phyloP scores from a whole-genome alignment of 1,140 invertebrate species.

The Heliconius nattereri region DNA sequence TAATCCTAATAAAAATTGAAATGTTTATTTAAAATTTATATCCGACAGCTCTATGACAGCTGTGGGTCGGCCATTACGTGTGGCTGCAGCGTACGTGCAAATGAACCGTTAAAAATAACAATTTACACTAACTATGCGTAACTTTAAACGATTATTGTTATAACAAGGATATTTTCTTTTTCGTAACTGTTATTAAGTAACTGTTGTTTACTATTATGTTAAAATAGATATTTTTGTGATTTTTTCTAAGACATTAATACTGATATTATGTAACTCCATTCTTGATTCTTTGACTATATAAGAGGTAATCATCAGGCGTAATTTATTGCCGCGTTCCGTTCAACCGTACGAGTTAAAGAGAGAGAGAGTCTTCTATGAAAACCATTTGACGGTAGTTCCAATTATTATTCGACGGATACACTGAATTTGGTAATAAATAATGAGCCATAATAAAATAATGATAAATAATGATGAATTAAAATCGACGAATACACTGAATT shows the following conservation, averaged over 20 bases:
- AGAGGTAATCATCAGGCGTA: background rate
- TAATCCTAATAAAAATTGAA: conserved; percentile 64
- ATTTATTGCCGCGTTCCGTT: background rate
- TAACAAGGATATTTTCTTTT: conserved; percentile 13
- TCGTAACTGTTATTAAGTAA: background rate
- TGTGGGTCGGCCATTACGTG: conserved; percentile 65
- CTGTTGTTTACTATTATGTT: background rate
- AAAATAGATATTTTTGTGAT: background rate
- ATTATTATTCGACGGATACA: conserved; percentile 26
- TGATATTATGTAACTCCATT: background rate
- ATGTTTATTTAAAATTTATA: conserved; percentile 78
- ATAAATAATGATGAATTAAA: no score
- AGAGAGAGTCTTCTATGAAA: background rate
- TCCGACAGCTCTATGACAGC: conserved; percentile 71
- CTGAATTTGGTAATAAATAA: conserved; percentile 44
- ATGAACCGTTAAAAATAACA: conserved; percentile 76
- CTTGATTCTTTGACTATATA: background rate
- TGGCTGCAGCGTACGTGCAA: conserved; percentile 58
- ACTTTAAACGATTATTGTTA: conserved; percentile 10
- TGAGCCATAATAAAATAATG: no score
- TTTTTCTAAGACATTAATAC: background rate
- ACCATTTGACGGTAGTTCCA: background rate
- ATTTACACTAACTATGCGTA: conserved; percentile 44
- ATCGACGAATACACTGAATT: conserved; percentile 26
- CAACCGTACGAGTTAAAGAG: no score